Evolutionary conservation across 1,140 invertebrate genomes (phyloP).

Genomic region (Drosophila novamexicana): DNA sequence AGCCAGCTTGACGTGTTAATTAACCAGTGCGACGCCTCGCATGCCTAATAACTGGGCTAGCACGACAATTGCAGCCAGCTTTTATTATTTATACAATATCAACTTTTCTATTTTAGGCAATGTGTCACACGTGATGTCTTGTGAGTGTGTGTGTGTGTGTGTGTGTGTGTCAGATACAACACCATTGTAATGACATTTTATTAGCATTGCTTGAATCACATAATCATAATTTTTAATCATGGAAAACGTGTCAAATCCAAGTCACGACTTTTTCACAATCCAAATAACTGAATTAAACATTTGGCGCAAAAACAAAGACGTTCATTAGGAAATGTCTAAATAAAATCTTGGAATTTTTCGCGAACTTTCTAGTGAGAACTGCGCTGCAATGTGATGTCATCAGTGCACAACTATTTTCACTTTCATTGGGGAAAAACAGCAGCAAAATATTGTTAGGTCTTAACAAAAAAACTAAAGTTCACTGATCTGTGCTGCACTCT

Average conservation of each 20-base stretch:
- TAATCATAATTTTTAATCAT: constrained; percentile 74
- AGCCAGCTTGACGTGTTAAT: constrained; percentile 61
- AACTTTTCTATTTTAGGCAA: constrained; percentile 49
- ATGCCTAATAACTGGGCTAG: constrained; percentile 75
- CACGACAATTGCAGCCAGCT: constrained; percentile 2
- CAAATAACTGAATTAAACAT: constrained; percentile 28
- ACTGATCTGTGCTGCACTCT: constrained; percentile 52
- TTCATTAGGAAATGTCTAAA: constrained; percentile 22
- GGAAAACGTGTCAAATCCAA: constrained; percentile 66
- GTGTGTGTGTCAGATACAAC: constrained; percentile 1
- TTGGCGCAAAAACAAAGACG: constrained; percentile 12
- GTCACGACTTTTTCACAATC: constrained; percentile 43
- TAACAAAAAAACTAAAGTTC: constrained; percentile 52
- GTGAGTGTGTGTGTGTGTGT: background rate
- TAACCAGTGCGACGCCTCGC: constrained; percentile 46
- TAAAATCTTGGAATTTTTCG: background rate
- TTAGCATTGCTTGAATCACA: constrained; percentile 70
- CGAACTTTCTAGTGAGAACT: constrained; percentile 45
- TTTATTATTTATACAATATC: constrained; percentile 1
- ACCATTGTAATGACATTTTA: constrained; percentile 63
- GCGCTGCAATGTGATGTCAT: constrained; percentile 31
- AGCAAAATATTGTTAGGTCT: constrained; percentile 5
- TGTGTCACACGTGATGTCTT: constrained; percentile 57
- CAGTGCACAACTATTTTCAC: constrained; percentile 52
- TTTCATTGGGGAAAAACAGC: constrained; percentile 48